Percentiles rank a stretch among this genome's conserved stretches.
Conservation (phyloP, 2,113 vertebrate genomes). For the Regulus satrapa region DNA sequence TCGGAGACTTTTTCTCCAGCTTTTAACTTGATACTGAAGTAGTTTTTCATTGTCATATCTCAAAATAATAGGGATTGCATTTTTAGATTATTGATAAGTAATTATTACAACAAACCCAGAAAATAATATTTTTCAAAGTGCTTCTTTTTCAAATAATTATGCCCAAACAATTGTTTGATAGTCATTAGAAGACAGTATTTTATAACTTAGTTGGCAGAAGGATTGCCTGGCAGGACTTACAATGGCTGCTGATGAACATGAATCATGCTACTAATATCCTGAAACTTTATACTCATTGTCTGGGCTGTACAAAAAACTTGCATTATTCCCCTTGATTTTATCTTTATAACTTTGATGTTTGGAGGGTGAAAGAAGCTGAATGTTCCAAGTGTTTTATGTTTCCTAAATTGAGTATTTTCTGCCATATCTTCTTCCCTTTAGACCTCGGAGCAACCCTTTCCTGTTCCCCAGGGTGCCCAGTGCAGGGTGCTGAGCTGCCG, state of each 20-base stretch:
- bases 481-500: not conserved
- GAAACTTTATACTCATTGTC: not conserved
- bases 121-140: not conserved
- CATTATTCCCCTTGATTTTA: not conserved
- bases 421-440: accelerated
- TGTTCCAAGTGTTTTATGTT: not conserved
- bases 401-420: not conserved
- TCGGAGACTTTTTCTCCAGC: not conserved
- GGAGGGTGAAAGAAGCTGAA: not conserved
- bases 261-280: not conserved
- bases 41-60: not conserved
- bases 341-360: not conserved
- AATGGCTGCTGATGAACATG: not conserved
- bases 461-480: not conserved
- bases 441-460: not conserved
- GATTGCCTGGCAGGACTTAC: not conserved
- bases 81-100: not conserved
- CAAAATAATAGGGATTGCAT: not conserved
- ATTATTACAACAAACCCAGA: not conserved
- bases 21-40: not conserved
- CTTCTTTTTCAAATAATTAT: not conserved
- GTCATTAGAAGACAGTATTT: not conserved
- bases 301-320: not conserved
- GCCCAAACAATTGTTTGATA: not conserved
- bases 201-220: not conserved